Conservation (phyloP, 2,797 vertebrate species). For the Pangasius macronema region DNA sequence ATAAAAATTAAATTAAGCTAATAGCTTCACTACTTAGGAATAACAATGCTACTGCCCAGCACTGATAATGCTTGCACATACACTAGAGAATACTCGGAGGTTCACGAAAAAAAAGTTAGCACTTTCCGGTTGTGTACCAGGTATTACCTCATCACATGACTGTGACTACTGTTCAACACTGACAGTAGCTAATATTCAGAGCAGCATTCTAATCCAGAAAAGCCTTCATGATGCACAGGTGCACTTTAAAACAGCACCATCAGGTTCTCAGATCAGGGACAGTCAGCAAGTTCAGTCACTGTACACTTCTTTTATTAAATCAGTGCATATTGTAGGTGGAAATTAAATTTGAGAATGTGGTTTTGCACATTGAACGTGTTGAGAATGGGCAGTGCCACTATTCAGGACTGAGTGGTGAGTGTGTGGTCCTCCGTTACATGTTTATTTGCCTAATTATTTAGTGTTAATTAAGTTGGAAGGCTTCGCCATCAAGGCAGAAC, state of each 20-base stretch:
- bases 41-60: background rate
- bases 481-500: slow-evolving; percentile 68
- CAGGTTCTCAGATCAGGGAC: slow-evolving; percentile 22
- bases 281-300: slow-evolving; percentile 36
- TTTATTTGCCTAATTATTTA: slow-evolving; percentile 74
- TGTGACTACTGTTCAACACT: slow-evolving; percentile 57
- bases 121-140: slow-evolving; percentile 63
- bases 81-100: slow-evolving; percentile 29
- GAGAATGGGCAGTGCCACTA: slow-evolving; percentile 39
- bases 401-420: slow-evolving; percentile 47
- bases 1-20: background rate
- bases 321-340: slow-evolving; percentile 43
- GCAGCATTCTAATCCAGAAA: slow-evolving; percentile 5
- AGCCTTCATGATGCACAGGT: background rate
- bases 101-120: slow-evolving; percentile 66
- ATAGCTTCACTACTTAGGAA: background rate
- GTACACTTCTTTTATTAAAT: slow-evolving; percentile 42
- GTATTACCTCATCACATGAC: slow-evolving; percentile 54
- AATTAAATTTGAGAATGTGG: slow-evolving; percentile 38
- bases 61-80: background rate
- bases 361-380: slow-evolving; percentile 46
- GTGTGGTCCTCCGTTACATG: slow-evolving; percentile 56
- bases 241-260: background rate
- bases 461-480: slow-evolving; percentile 73
- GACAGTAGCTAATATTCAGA: background rate